Evolutionary conservation across 2,888 invertebrate species (phyloP).

Genomic region (Polydrusus tereticollis): DNA sequence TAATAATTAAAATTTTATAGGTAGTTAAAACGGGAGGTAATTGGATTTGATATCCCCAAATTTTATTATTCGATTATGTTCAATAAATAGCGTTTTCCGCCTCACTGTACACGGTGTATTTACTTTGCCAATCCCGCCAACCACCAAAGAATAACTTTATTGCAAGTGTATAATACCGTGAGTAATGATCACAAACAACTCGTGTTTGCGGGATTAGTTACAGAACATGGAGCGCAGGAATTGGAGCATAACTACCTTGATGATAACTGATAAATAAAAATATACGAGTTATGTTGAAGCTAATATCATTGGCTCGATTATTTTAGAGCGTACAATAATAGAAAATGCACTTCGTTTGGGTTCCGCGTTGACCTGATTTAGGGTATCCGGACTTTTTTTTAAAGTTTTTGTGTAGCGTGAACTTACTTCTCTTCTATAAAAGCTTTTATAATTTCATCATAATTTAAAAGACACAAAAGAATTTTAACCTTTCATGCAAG

Average conservation of each 20-base stretch:
- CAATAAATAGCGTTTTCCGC: too few species aligned
- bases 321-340: too few species aligned
- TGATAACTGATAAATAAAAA: neutral
- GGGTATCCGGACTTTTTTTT: neutral
- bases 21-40: too few species aligned
- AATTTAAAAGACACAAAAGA: neutral
- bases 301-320: neutral
- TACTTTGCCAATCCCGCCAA: neutral
- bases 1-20: too few species aligned
- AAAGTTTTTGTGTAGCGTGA: too few species aligned
- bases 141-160: neutral
- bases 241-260: neutral
- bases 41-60: too few species aligned
- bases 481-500: neutral
- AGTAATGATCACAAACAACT: neutral
- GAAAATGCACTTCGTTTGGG: too few species aligned
- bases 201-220: neutral
- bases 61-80: too few species aligned
- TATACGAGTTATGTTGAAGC: neutral
- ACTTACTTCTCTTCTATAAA: too few species aligned
- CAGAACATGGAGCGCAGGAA: neutral
- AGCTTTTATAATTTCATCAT: too few species aligned
- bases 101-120: neutral
- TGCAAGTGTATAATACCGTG: neutral
- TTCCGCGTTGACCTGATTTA: neutral